Conservation (phyloP, 2,888 invertebrate species). For the Platycnemis pennipes region DNA sequence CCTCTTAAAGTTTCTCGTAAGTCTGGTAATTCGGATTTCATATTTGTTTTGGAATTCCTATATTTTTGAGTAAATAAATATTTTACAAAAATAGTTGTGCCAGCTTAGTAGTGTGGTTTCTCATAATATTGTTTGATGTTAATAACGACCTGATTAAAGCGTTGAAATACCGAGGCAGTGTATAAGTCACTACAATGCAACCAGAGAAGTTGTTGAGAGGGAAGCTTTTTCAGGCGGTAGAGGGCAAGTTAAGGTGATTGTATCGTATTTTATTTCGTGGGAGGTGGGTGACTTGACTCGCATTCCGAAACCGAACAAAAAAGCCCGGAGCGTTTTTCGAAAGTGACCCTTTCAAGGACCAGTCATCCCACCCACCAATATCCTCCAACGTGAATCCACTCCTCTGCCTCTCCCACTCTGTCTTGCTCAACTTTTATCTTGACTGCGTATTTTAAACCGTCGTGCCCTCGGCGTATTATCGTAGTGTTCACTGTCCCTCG, state of each 20-base stretch:
- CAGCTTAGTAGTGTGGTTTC: too few species aligned
- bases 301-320: conserved; percentile 32
- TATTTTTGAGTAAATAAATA: too few species aligned
- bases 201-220: too few species aligned
- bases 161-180: neutral
- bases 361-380: conserved; percentile 3
- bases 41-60: too few species aligned
- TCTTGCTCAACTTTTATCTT: neutral
- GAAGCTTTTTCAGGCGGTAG: neutral
- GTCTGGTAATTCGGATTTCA: too few species aligned
- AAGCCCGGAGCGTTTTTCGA: conserved; percentile 31
- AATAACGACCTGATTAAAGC: too few species aligned
- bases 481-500: too few species aligned
- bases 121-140: too few species aligned
- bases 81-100: too few species aligned
- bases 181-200: too few species aligned
- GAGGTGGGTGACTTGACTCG: conserved; percentile 12
- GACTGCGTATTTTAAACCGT: neutral
- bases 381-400: neutral
- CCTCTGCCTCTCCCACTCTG: neutral
- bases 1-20: too few species aligned
- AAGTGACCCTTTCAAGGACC: conserved; percentile 63
- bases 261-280: neutral
- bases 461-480: neutral
- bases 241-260: neutral